Evolutionary conservation across 2,113 vertebrate genomes (phyloP), one percentile per base, ranked within the genome.

Genomic region (Vidua chalybeata): DNA sequence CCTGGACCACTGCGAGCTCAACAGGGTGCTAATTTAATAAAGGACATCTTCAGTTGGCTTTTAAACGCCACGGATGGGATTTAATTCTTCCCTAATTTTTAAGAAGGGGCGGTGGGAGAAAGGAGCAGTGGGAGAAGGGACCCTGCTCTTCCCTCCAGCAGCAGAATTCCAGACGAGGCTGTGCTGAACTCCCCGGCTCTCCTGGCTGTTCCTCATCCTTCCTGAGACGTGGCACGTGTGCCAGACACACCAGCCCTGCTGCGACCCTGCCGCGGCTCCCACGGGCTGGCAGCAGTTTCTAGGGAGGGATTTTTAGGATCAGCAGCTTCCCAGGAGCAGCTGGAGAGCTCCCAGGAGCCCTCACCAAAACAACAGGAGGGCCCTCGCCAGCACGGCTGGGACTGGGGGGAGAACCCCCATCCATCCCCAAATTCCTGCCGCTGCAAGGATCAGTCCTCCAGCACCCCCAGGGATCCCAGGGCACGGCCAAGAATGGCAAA

Each of bases 11-110:
- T 90, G 86, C 10, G 68, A 56, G 93, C 97, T 97, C 96, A 95
- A 96, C 97, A 94, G 84, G 68, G 84, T 76, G 89, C 94, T 96
- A 94, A 97, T 97, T 95, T 88, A 97, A 97, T 97, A 97, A 97
- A 94, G 87, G 84, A 87, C 85, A 84, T 84, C 94, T 96, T 71
- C 80, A 80, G 77, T 41, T 73, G 74, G 43, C 39, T 96, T 86
- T 84, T 71, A n/a, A 84, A 87, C 92, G 84, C 71, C 80, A 81
- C 46, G 43, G 77, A 72, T 1, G n/a, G 52, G 91, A 59, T 93
- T 94, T 91, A 73, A 93, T 94, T 92, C 64, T 49, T 85, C 74
- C 68, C 59, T 51, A 11, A 43, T 87, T 89, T 77, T 92, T 54
- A 46, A 73, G 87, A 49, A 76, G 77, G 69, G 81, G 63, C 4